phyloP scores from a whole-genome alignment of 2,797 vertebrate genomes.

The Gallinago stenura region DNA sequence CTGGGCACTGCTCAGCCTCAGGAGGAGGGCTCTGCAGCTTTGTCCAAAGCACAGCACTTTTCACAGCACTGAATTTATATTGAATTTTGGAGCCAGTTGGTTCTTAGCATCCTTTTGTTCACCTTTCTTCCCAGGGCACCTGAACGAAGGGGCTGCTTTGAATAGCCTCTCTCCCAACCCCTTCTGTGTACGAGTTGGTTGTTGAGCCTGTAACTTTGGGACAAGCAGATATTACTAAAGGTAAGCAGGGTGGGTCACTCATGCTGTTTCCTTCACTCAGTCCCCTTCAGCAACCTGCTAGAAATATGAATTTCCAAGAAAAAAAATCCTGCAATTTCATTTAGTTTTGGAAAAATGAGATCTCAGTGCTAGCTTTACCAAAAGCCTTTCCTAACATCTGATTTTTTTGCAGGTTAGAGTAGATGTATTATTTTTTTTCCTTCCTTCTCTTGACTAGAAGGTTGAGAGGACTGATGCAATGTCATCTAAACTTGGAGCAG shows the following conservation, averaged over 20 bases:
- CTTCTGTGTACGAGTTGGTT: fast-evolving
- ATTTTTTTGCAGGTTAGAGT: background rate
- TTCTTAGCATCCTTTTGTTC: background rate
- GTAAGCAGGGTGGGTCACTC: background rate
- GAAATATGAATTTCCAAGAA: background rate
- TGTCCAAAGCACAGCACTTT: background rate
- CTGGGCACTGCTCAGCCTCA: background rate
- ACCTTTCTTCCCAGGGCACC: background rate
- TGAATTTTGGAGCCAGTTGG: background rate
- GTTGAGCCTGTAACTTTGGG: background rate
- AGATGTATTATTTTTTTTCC: background rate
- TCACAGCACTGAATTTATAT: background rate
- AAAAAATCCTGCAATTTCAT: background rate
- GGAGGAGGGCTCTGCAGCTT: background rate
- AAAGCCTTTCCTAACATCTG: background rate
- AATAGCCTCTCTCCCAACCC: background rate
- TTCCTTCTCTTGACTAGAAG: background rate
- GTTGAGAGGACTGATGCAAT: background rate
- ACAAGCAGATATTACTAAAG: background rate
- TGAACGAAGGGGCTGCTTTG: background rate
- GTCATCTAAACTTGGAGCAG: background rate
- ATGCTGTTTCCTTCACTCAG: background rate
- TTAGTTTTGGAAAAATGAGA: background rate
- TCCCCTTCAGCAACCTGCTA: background rate
- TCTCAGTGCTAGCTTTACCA: background rate